phyloP scores from a whole-genome alignment of 2,797 vertebrate species.

The Pseudocheirus occidentalis region DNA sequence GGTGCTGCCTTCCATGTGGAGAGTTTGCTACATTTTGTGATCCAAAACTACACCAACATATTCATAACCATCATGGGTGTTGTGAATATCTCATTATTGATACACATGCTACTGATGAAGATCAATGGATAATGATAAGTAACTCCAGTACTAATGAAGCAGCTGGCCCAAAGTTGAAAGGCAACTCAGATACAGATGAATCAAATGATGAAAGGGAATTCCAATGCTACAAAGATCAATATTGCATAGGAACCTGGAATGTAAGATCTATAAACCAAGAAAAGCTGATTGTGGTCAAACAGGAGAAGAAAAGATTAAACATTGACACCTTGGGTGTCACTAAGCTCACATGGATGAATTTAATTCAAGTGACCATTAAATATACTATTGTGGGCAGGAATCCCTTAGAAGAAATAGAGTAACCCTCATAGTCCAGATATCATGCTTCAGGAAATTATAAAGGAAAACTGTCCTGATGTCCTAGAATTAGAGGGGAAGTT shows the following conservation, averaged over 20 bases:
- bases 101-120: background rate
- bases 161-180: background rate
- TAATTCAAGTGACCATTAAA: background rate
- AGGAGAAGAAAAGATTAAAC: background rate
- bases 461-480: background rate
- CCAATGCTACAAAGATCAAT: background rate
- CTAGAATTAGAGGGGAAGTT: background rate
- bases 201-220: no score
- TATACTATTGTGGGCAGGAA: background rate
- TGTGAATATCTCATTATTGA: no score
- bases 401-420: background rate
- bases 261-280: background rate
- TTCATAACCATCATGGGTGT: no score
- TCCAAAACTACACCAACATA: no score
- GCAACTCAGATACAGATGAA: background rate
- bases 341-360: background rate
- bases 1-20: no score
- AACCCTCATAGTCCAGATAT: background rate
- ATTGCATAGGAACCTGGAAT: background rate
- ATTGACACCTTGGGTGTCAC: background rate
- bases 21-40: no score
- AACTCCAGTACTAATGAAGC: background rate
- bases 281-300: background rate
- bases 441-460: background rate
- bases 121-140: background rate